Percentiles rank a stretch among this genome's conserved stretches.
phyloP scores from a whole-genome alignment of 2,797 vertebrate genomes.

The Scleropages formosus region DNA sequence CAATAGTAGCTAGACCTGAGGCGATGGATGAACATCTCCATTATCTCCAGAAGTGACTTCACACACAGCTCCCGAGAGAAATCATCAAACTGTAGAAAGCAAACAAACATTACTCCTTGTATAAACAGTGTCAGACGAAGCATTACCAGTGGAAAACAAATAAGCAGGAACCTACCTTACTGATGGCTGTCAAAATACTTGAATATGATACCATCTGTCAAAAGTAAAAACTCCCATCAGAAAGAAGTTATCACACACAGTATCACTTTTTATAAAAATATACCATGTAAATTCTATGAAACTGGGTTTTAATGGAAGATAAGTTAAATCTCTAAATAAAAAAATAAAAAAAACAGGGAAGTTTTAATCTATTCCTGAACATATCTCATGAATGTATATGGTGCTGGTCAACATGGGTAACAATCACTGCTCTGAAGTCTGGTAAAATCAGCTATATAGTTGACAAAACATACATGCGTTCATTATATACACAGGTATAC shows the following conservation, averaged over 20 bases:
- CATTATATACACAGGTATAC: too few species aligned
- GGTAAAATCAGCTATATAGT: too few species aligned
- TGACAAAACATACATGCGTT: too few species aligned
- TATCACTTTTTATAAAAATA: too few species aligned
- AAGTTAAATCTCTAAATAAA: too few species aligned
- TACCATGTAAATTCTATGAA: too few species aligned
- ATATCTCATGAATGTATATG: too few species aligned
- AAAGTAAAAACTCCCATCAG: conserved; percentile 23
- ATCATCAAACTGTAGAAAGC: conserved; percentile 82
- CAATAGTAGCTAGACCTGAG: conserved; percentile 71
- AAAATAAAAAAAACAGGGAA: too few species aligned
- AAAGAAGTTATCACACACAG: neutral
- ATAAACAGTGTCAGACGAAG: neutral
- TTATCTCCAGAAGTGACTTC: conserved; percentile 88
- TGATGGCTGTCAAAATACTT: conserved; percentile 88
- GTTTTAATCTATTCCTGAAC: too few species aligned
- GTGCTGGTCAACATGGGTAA: too few species aligned
- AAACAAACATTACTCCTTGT: neutral
- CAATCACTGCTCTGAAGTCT: too few species aligned
- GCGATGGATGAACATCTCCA: conserved; percentile 94
- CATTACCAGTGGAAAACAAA: neutral
- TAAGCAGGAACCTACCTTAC: conserved; percentile 76
- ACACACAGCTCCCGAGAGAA: conserved; percentile 92
- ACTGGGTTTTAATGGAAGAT: too few species aligned
- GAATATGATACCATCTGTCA: conserved; percentile 96